These are phyloP conservation scores for Sphaerophoria rueppellii DNA, from an alignment of 2,888 invertebrate species.

Conservation along the genomic window DNA sequence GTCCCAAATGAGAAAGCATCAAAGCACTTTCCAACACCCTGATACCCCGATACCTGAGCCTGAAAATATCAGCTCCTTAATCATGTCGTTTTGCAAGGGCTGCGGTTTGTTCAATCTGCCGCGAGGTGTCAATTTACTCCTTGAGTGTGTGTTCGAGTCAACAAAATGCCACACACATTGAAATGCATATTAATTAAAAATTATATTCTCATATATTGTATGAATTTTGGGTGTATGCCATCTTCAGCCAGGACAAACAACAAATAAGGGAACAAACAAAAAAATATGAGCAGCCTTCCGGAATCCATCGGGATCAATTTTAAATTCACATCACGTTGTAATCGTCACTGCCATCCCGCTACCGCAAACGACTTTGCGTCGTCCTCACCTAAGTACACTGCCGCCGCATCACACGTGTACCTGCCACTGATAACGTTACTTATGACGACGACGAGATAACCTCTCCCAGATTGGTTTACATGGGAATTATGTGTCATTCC, in stretches of 20 bases:
- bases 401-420: conserved; percentile 54
- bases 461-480: conserved; percentile 52
- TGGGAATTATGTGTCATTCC: conserved; percentile 66
- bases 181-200: conserved; percentile 71
- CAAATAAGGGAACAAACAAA: not conserved
- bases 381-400: not conserved
- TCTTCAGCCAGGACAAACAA: conserved; percentile 23
- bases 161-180: conserved; percentile 29
- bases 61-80: not conserved
- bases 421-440: conserved; percentile 63
- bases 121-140: conserved; percentile 63
- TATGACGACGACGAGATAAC: conserved; percentile 48
- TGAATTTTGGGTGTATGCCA: conserved; percentile 17
- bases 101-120: conserved; percentile 27
- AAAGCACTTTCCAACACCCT: conserved; percentile 38
- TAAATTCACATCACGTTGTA: conserved; percentile 69
- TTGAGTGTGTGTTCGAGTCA: conserved; percentile 31
- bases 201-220: conserved; percentile 53
- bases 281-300: not conserved
- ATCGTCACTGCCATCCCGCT: conserved; percentile 22
- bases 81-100: no score
- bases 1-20: conserved; percentile 49
- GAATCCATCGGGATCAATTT: conserved; percentile 56
- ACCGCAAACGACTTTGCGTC: not conserved
- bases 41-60: not conserved